Percentiles rank a stretch among this genome's conserved stretches.
Conservation (phyloP, 2,113 vertebrate species). For the Danionella cerebrum region DNA sequence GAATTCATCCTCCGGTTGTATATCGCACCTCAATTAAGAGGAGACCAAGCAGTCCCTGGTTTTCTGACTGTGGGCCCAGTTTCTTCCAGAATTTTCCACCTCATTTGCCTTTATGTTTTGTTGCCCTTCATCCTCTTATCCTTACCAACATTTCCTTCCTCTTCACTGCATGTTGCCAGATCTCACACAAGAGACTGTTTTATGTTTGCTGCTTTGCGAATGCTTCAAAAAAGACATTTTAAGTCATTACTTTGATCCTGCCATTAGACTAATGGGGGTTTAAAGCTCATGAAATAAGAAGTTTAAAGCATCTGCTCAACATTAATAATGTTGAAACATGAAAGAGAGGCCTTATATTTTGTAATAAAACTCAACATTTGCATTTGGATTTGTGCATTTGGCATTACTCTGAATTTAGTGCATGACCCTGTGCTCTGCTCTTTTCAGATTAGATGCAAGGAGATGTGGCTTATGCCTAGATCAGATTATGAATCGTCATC, state of each 20-base stretch:
- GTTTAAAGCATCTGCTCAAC: not conserved
- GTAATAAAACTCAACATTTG: not conserved
- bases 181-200: not conserved
- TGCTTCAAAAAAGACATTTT: not conserved
- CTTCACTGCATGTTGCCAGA: not conserved
- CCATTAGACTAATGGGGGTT: slow-evolving; percentile 1
- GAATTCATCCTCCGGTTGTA: slow-evolving; percentile 25
- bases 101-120: slow-evolving; percentile 7
- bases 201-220: not conserved
- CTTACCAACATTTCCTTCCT: slow-evolving; percentile 1
- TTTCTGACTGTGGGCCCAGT: not conserved
- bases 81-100: slow-evolving; percentile 2
- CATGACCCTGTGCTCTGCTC: not conserved
- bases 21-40: slow-evolving; percentile 18
- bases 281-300: not conserved
- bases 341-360: not conserved
- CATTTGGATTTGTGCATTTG: not conserved
- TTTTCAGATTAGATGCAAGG: not conserved
- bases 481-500: too few species aligned
- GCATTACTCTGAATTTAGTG: too few species aligned
- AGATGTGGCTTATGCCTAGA: not conserved
- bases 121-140: slow-evolving; percentile 14
- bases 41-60: slow-evolving; percentile 8
- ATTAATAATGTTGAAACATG: not conserved
- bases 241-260: slow-evolving; percentile 2